Base-by-base conservation (phyloP, 2,797 vertebrate species). In the Sciaenops ocellatus region DNA sequence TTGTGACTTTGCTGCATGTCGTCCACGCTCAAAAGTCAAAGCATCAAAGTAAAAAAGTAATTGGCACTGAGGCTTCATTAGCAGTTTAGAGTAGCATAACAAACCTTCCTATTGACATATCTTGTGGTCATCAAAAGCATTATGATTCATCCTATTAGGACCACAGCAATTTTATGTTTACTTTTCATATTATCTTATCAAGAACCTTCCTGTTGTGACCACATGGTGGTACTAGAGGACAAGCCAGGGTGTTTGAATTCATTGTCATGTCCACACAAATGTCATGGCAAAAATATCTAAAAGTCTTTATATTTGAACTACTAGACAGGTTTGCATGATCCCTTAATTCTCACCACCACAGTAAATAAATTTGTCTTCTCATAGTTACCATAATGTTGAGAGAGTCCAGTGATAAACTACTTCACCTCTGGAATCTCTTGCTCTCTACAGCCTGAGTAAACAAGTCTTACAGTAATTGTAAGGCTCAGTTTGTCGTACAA, bases 201-300 rank as follows among this genome's bases (percentile, higher is more conserved):
- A 17, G 16, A 30, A 34, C 7, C n/a, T 30, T 11, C 3, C 4
- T 57, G 9, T 17, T 72, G 6, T 60, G 44, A 62, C 61, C 62
- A 72, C 63, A 51, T 48, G 44, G 44, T 68, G 69, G 50, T 57
- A 72, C 20, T 48, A 51, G 4, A 56, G 51, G 15, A 59, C 71
- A 52, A 44, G 24, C 41, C 24, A 30, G 17, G 1, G 3, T 22
- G 42, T 55, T 56, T 57, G 6, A 56, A 50, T 18, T 24, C 2
- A 24, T 20, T 10, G 3, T 17, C 16, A 16, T 24, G 6, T 42
- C n/a, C 1, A 18, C 12, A 34, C 15, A 18, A 54, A 44, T n/a
- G 12, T 54, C 38, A 55, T 7, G 16, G 4, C 5, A 5, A 59
- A 57, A n/a, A 38, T 8, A 42, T 9, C 1, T 52, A 15, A 18